phyloP scores from a whole-genome alignment of 2,888 invertebrate species.

The Clitarchus hookeri region DNA sequence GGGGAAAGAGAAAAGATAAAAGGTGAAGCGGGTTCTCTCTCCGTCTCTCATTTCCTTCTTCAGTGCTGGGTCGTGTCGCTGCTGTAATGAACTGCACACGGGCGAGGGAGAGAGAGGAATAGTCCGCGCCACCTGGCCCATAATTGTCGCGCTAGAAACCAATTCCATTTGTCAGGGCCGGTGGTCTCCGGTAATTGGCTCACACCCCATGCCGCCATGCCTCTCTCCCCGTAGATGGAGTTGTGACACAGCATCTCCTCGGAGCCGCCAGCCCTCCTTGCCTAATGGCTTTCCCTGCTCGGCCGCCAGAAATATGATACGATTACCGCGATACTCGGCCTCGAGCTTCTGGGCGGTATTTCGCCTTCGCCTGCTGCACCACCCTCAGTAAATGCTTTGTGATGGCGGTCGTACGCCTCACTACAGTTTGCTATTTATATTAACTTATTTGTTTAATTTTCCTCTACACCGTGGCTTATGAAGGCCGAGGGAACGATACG shows the following conservation, averaged over 20 bases:
- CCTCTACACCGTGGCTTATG: too few relatives aligned
- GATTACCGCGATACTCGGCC: neutral
- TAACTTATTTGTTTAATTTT: too few relatives aligned
- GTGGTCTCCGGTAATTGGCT: conserved; percentile 5
- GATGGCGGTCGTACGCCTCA: too few relatives aligned
- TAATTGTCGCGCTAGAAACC: conserved; percentile 10
- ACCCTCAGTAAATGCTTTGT: too few relatives aligned
- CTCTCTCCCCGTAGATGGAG: neutral
- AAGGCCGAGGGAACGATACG: too few relatives aligned
- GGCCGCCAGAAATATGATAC: neutral
- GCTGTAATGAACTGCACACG: neutral
- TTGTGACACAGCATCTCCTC: conserved; percentile 7
- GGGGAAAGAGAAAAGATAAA: neutral
- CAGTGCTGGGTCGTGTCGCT: neutral
- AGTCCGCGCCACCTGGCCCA: neutral
- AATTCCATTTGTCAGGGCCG: conserved; percentile 10
- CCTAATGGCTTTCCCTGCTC: neutral
- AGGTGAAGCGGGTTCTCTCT: neutral
- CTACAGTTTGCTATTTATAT: too few relatives aligned
- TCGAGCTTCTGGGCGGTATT: neutral
- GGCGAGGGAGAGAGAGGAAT: neutral
- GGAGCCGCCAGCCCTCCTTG: neutral
- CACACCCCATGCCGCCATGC: neutral
- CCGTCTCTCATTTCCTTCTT: neutral
- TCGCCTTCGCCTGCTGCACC: too few relatives aligned